Conservation (phyloP, 2,113 vertebrate genomes). For the Montifringilla adamsi region DNA sequence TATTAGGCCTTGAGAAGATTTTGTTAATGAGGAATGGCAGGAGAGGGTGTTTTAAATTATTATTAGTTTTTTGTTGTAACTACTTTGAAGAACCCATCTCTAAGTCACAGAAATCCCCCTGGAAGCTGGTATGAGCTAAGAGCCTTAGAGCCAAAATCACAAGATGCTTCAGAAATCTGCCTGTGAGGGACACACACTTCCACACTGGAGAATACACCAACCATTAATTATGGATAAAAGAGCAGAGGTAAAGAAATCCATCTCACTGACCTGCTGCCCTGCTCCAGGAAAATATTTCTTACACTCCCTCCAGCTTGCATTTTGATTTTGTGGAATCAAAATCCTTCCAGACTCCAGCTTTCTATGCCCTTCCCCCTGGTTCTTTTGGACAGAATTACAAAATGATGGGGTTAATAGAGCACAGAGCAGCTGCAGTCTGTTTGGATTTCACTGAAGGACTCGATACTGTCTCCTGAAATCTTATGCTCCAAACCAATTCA, state of each 20-base stretch:
- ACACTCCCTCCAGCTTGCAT: not conserved
- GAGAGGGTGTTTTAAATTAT: not conserved
- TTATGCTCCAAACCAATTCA: constrained; percentile 5
- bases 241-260: not conserved
- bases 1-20: not conserved
- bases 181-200: not conserved
- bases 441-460: constrained; percentile 15
- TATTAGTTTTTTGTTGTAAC: not conserved
- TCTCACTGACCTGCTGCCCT: not conserved
- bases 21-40: not conserved
- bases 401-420: not conserved
- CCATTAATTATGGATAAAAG: not conserved
- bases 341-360: not conserved
- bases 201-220: not conserved
- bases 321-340: not conserved
- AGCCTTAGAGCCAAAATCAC: not conserved
- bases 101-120: not conserved
- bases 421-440: not conserved
- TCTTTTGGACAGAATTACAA: not conserved
- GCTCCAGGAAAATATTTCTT: not conserved
- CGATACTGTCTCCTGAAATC: not conserved
- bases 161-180: not conserved
- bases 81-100: not conserved
- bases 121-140: not conserved
- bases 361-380: not conserved